These are phyloP conservation scores for Pangasianodon gigas DNA, from an alignment of 2,113 vertebrate genomes.

Conservation along the genomic window DNA sequence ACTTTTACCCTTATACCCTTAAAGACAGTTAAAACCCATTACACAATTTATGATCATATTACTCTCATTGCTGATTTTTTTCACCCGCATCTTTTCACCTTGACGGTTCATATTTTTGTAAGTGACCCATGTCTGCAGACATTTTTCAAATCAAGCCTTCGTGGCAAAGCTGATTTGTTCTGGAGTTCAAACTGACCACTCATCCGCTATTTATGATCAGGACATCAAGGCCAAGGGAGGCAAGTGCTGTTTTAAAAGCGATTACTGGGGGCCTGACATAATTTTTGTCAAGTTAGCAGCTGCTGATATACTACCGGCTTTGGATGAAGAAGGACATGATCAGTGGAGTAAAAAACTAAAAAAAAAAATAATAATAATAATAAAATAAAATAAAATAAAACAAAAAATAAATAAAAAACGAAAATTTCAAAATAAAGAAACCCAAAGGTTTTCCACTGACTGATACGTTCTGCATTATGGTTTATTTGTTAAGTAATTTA, in stretches of 20 bases:
- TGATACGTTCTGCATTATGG: background rate
- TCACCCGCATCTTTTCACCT: background rate
- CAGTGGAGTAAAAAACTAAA: background rate
- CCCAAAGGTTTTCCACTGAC: background rate
- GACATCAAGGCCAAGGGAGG: background rate
- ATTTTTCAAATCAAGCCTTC: conserved; percentile 10
- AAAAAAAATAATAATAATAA: no score
- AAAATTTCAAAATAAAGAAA: no score
- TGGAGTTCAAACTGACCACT: conserved; percentile 15
- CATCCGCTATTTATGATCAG: background rate
- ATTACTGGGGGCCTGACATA: conserved; percentile 8
- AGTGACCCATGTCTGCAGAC: background rate
- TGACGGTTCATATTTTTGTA: background rate
- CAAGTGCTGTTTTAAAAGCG: background rate
- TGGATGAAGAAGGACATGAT: background rate
- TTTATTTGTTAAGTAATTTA: background rate
- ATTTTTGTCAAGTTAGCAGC: conserved; percentile 8
- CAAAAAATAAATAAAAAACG: background rate
- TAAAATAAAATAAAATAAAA: no score
- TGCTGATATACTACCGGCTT: background rate
- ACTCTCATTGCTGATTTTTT: background rate
- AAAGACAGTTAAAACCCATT: background rate
- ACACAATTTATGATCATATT: conserved; percentile 1
- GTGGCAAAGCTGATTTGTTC: conserved; percentile 27
- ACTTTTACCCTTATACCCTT: background rate